Conservation (phyloP, 2,888 invertebrate genomes). For the Pimpla rufipes region DNA sequence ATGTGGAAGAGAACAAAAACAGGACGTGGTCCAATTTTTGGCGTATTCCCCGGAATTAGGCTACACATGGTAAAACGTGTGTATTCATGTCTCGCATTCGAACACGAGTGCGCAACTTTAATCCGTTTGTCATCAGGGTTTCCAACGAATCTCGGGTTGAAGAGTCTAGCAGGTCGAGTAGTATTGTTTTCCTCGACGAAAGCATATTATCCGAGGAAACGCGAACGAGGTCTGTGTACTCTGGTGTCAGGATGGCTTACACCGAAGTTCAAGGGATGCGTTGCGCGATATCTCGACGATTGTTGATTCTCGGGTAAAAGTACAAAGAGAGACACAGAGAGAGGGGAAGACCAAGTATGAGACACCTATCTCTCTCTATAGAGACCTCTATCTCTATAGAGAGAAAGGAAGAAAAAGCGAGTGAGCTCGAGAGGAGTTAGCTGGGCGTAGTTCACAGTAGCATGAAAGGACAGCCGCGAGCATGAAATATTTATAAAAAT, state of each 20-base stretch:
- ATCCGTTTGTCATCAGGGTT: background rate
- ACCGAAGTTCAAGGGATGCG: background rate
- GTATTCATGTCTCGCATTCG: background rate
- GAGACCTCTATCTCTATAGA: too few species aligned
- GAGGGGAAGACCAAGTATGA: background rate
- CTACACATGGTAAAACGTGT: too few species aligned
- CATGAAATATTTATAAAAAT: constrained; percentile 74
- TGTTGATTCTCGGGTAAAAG: constrained; percentile 28
- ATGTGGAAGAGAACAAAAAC: too few species aligned
- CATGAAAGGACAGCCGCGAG: constrained; percentile 37
- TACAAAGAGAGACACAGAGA: constrained; percentile 20
- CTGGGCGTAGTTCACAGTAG: constrained; percentile 23
- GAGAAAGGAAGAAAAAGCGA: background rate
- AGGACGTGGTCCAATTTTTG: too few species aligned
- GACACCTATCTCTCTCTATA: too few species aligned
- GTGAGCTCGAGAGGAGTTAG: background rate
- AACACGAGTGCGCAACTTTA: background rate
- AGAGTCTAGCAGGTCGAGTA: background rate
- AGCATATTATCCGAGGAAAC: constrained; percentile 5
- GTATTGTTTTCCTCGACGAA: background rate
- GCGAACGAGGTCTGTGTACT: constrained; percentile 2
- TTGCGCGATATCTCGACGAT: constrained; percentile 28
- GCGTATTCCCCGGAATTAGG: too few species aligned
- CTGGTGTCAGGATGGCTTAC: background rate
- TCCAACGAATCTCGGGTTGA: background rate